Evolutionary conservation across 2,888 invertebrate species (phyloP).

Genomic region (Rotaria socialis): DNA sequence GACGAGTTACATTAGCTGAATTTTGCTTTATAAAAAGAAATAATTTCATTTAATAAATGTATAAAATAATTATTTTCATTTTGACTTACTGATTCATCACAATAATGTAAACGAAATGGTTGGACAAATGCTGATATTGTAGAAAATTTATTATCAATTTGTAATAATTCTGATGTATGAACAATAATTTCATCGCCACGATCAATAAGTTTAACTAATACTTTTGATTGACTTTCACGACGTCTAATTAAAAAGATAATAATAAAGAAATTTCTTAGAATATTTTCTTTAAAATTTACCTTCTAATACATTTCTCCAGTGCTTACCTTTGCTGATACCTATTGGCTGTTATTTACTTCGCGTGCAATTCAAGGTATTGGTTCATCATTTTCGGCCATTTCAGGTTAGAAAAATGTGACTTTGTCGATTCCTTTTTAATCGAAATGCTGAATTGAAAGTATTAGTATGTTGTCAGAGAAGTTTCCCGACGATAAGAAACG

Average conservation of each 20-base stretch:
- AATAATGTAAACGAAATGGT: neutral
- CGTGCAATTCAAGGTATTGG: too few species aligned
- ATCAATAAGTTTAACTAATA: neutral
- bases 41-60: too few species aligned
- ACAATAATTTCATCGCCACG: slow-evolving; percentile 2
- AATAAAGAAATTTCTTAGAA: too few species aligned
- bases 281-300: neutral
- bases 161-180: slow-evolving; percentile 21
- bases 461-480: too few species aligned
- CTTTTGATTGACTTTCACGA: neutral
- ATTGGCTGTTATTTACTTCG: too few species aligned
- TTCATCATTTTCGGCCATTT: too few species aligned
- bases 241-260: neutral
- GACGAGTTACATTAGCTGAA: neutral
- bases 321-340: too few species aligned
- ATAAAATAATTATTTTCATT: neutral
- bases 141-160: neutral
- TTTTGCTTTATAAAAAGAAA: neutral
- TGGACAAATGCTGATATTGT: neutral
- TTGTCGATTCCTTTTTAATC: too few species aligned
- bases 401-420: too few species aligned
- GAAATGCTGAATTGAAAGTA: too few species aligned
- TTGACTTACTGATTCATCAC: neutral
- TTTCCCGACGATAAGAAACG: too few species aligned
- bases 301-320: too few species aligned